Evolutionary conservation across 2,113 vertebrate species (phyloP).

Genomic region (Chitala chitala): DNA sequence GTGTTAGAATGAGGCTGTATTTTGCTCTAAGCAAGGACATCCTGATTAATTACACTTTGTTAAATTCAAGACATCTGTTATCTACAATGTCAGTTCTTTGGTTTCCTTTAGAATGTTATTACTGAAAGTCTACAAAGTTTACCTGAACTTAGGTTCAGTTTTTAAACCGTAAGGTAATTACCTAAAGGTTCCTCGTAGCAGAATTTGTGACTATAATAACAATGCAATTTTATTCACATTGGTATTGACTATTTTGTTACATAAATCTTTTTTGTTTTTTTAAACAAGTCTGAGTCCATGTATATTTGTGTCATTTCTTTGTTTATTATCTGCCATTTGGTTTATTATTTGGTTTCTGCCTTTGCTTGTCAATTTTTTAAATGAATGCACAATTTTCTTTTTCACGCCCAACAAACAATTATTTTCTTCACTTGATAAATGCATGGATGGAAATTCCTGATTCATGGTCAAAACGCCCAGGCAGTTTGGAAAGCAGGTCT

Average conservation of each 20-base stretch:
- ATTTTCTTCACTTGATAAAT: neutral
- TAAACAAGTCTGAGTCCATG: constrained; percentile 27
- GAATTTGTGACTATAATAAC: too few species aligned
- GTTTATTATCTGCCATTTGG: neutral
- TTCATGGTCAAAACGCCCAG: neutral
- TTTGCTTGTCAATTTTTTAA: neutral
- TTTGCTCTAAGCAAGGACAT: neutral
- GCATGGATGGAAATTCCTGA: neutral
- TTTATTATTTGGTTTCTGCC: neutral
- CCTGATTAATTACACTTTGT: neutral
- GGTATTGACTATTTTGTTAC: neutral
- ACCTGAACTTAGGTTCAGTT: neutral
- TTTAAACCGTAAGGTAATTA: neutral
- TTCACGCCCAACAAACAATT: neutral
- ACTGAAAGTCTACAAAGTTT: neutral
- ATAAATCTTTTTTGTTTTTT: neutral
- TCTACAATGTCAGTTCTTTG: neutral
- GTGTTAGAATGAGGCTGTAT: neutral
- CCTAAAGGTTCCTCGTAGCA: neutral
- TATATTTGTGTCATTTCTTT: constrained; percentile 18
- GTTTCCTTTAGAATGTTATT: neutral
- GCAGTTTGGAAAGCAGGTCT: neutral
- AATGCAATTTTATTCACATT: neutral
- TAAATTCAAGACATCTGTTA: neutral
- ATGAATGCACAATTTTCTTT: neutral